Base-by-base conservation (phyloP, 2,888 invertebrate genomes). In the Rhynchonema sp. region DNA sequence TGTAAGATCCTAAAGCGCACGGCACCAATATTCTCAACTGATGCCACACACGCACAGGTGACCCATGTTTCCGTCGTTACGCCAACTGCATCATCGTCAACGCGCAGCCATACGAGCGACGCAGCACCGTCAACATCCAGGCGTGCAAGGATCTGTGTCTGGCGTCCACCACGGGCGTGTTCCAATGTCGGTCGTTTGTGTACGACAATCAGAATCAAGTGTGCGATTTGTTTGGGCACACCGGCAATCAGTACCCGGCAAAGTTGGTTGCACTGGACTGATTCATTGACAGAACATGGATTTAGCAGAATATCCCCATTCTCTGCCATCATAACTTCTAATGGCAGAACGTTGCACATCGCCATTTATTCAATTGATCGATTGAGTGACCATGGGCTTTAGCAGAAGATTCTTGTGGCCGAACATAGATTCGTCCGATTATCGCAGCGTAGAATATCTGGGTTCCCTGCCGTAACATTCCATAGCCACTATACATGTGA, bases 211-310 rank as follows among this genome's bases (percentile, higher is more conserved):
- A 68, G 27, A 71, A 72, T 62, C 66, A 66, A 64, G 66, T 71
- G 3, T 72, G 72, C 60, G 72, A 72, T 55, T 65, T 72, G 1
- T 72, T 72, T 62, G 70, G 70, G 3, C 72, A 72, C 55, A 69
- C 69, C 25, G 72, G 72, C 9, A 69, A 68, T 56, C 67, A 66
- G 49, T 60, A 65, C 0, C 69, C 69, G 1, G 66, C 68, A 28
- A 63, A 66, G 60, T 62, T 13, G 6, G 55, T 55, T 38, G n/a
- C n/a, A n/a, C n/a, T n/a, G n/a, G n/a, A n/a, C n/a, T n/a, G n/a
- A n/a, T n/a, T n/a, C n/a, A n/a, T n/a, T n/a, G n/a, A n/a, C n/a
- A n/a, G n/a, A n/a, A n/a, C n/a, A n/a, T n/a, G n/a, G n/a, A n/a
- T n/a, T n/a, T n/a, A n/a, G n/a, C n/a, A n/a, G n/a, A n/a, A n/a